Evolutionary conservation across 2,888 invertebrate genomes (phyloP).

Genomic region (Junonia oenone): DNA sequence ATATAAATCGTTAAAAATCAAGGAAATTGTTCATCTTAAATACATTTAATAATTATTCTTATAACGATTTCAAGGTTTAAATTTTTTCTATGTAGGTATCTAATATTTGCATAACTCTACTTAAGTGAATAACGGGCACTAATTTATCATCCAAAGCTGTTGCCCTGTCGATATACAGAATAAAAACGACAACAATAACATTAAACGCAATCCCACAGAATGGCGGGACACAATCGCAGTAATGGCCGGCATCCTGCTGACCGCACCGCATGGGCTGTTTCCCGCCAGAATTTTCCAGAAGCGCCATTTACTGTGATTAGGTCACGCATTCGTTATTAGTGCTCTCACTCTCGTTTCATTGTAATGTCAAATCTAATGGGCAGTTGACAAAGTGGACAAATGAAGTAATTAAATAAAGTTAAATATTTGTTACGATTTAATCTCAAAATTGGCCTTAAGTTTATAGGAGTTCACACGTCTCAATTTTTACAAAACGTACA

Average conservation of each 20-base stretch:
- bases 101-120: too few species aligned
- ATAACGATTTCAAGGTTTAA: too few species aligned
- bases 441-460: too few species aligned
- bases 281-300: conserved; percentile 73
- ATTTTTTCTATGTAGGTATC: too few species aligned
- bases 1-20: too few species aligned
- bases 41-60: too few species aligned
- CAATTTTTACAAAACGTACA: too few species aligned
- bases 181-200: conserved; percentile 36
- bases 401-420: too few species aligned
- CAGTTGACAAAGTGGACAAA: not conserved
- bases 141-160: not conserved
- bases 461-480: too few species aligned
- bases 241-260: conserved; percentile 63
- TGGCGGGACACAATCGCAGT: conserved; percentile 54
- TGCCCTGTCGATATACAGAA: conserved; percentile 5
- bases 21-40: too few species aligned
- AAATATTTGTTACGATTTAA: too few species aligned
- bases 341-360: conserved; percentile 1
- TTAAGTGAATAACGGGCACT: too few species aligned
- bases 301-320: conserved; percentile 33
- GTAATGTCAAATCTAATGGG: conserved; percentile 7
- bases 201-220: conserved; percentile 32
- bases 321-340: conserved; percentile 27
- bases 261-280: conserved; percentile 46